A percentile compares a stretch with the other conserved stretches of the same genome.
These are phyloP conservation scores for Drosophila picticornis DNA, from an alignment of 2,888 invertebrate species.

Conservation along the genomic window DNA sequence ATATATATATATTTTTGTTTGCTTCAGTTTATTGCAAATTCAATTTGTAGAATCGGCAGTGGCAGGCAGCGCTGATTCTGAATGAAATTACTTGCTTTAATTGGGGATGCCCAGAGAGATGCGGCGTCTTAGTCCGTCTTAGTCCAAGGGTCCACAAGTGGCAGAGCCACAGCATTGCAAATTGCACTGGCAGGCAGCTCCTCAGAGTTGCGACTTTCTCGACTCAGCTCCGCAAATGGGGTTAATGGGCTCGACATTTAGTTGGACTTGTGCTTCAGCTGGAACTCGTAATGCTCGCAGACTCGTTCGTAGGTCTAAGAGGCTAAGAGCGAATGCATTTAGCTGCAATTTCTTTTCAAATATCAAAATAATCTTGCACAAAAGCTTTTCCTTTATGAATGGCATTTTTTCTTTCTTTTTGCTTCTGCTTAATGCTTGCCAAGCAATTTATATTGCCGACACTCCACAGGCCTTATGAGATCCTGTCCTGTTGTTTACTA, in stretches of 20 bases:
- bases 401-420: constrained; percentile 24
- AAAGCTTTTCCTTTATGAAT: constrained; percentile 53
- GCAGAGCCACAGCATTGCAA: neutral
- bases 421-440: constrained; percentile 27
- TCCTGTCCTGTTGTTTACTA: constrained; percentile 6
- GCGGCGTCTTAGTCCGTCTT: neutral
- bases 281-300: neutral
- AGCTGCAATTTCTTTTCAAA: constrained; percentile 57
- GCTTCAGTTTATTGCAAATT: constrained; percentile 54
- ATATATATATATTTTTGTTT: neutral
- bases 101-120: constrained; percentile 24
- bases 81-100: constrained; percentile 56
- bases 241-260: constrained; percentile 51
- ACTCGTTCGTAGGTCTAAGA: constrained; percentile 1
- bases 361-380: constrained; percentile 43
- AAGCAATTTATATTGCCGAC: constrained; percentile 58
- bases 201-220: constrained; percentile 28
- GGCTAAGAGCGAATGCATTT: constrained; percentile 48
- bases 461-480: constrained; percentile 22
- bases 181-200: constrained; percentile 29
- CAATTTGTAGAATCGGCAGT: constrained; percentile 43
- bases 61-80: constrained; percentile 11
- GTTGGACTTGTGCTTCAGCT: constrained; percentile 1
- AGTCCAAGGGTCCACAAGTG: constrained; percentile 8
- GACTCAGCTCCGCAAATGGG: constrained; percentile 40